Evolutionary conservation across 2,888 invertebrate genomes (phyloP).

Genomic region (Sinohyriopsis cumingii): DNA sequence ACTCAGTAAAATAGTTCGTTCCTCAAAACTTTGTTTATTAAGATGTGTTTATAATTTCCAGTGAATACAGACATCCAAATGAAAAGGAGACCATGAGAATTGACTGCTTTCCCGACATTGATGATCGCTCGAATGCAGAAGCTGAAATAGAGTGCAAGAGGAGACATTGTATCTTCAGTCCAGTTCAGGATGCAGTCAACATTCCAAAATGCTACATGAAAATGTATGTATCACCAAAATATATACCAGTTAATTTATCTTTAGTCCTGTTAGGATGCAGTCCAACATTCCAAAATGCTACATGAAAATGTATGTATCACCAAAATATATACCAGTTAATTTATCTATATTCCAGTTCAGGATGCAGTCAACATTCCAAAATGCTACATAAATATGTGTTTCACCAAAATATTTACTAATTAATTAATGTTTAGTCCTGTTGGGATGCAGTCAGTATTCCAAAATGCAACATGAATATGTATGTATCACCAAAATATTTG

Average conservation of each 20-base stretch:
- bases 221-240: constrained; percentile 16
- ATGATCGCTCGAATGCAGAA: constrained; percentile 1
- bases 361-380: constrained; percentile 29
- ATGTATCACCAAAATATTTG: no score
- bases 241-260: constrained; percentile 14
- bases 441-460: no score
- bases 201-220: constrained; percentile 44
- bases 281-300: constrained; percentile 37
- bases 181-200: constrained; percentile 12
- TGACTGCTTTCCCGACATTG: constrained; percentile 46
- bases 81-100: constrained; percentile 25
- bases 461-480: no score
- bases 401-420: not conserved
- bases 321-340: not conserved
- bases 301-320: constrained; percentile 29
- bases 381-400: constrained; percentile 40
- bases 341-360: constrained; percentile 22
- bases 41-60: constrained; percentile 3
- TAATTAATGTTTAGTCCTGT: no score
- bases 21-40: constrained; percentile 2
- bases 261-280: constrained; percentile 15
- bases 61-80: constrained; percentile 18
- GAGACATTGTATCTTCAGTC: constrained; percentile 38
- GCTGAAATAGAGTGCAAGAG: constrained; percentile 20
- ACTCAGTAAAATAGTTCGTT: no score